Percentiles rank a stretch among this genome's conserved stretches.
Conservation (phyloP, 2,113 vertebrate genomes). For the Hippocampus barbouri region DNA sequence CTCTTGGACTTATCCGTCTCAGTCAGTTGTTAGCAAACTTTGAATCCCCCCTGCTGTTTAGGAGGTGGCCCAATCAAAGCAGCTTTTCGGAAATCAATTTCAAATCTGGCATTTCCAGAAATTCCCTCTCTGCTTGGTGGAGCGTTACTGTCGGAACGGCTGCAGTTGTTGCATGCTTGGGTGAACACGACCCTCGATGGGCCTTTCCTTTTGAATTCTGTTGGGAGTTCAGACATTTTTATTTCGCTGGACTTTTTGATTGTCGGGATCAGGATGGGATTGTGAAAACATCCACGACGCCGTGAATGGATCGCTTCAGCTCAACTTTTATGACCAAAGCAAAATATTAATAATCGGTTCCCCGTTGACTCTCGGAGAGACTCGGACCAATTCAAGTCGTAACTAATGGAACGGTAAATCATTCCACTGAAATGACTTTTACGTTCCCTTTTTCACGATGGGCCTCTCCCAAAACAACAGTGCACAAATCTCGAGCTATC, state of each 20-base stretch:
- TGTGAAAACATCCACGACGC: neutral
- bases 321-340: neutral
- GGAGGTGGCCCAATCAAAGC: slow-evolving; percentile 34
- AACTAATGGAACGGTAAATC: neutral
- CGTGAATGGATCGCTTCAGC: neutral
- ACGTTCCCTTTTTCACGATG: neutral
- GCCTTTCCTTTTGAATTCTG: slow-evolving; percentile 18
- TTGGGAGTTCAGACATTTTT: neutral
- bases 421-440: neutral
- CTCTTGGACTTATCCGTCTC: neutral
- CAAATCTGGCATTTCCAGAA: slow-evolving; percentile 50
- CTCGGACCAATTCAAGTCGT: slow-evolving; percentile 8
- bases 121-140: slow-evolving; percentile 29
- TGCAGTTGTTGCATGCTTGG: slow-evolving; percentile 23
- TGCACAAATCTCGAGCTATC: neutral
- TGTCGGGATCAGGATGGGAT: neutral
- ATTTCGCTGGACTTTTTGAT: slow-evolving; percentile 8
- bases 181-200: slow-evolving; percentile 21
- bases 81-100: slow-evolving; percentile 31
- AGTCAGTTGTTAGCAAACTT: slow-evolving; percentile 26
- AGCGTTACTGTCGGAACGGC: slow-evolving; percentile 5
- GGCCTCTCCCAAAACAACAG: neutral
- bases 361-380: neutral
- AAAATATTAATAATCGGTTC: neutral
- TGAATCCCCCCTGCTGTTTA: slow-evolving; percentile 14